These are phyloP conservation scores for Diorhabda carinulata DNA, from an alignment of 1,140 invertebrate genomes.

Conservation along the genomic window DNA sequence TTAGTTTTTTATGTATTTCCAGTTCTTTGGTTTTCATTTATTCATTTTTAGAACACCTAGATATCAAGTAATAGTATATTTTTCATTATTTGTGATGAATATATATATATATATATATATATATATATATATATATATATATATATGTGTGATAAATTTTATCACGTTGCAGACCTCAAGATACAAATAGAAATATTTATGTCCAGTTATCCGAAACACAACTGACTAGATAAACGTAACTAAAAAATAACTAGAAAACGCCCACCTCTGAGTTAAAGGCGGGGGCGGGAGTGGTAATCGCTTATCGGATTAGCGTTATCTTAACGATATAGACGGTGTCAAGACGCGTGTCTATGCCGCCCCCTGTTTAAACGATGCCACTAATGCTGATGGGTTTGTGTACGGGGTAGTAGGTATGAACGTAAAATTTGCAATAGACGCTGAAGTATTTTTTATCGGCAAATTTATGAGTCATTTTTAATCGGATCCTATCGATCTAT, in stretches of 20 bases:
- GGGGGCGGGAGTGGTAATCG: conserved; percentile 35
- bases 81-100: too few relatives aligned
- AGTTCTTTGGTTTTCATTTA: too few relatives aligned
- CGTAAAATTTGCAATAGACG: background rate
- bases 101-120: too few relatives aligned
- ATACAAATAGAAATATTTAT: too few relatives aligned
- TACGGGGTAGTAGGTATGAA: background rate
- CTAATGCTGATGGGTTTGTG: background rate
- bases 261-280: background rate
- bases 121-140: too few relatives aligned
- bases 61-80: too few relatives aligned
- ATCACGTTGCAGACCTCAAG: too few relatives aligned
- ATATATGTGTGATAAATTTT: too few relatives aligned
- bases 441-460: background rate
- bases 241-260: background rate
- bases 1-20: too few relatives aligned
- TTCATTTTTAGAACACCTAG: too few relatives aligned
- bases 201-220: too few relatives aligned
- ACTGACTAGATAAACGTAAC: too few relatives aligned
- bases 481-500: background rate
- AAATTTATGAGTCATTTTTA: background rate
- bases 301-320: conserved; percentile 45
- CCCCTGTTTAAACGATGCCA: conserved; percentile 5
- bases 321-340: conserved; percentile 42
- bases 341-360: conserved; percentile 14